Conservation (phyloP, 2,113 vertebrate genomes). For the Hiodon alosoides region DNA sequence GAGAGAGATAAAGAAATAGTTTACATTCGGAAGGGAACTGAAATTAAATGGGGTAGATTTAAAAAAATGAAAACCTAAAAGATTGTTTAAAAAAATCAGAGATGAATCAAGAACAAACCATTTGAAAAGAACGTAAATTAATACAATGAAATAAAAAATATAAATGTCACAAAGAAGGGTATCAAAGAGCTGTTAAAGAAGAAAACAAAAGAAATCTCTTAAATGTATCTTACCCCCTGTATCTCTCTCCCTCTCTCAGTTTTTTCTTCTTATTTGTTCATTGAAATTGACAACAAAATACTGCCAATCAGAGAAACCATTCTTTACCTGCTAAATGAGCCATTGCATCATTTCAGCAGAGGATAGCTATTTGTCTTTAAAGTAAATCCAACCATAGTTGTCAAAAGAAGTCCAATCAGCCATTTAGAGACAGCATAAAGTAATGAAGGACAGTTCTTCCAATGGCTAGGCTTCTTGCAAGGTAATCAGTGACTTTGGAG, state of each 20-base stretch:
- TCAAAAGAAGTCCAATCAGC: conserved; percentile 37
- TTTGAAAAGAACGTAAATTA: not conserved
- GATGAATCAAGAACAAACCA: not conserved
- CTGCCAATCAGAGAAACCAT: conserved; percentile 53
- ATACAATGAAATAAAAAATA: not conserved
- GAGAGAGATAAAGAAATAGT: conserved; percentile 39
- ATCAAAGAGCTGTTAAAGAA: not conserved
- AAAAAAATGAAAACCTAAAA: not conserved
- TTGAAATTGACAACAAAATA: conserved; percentile 32
- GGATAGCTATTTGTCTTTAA: conserved; percentile 42
- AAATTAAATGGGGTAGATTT: conserved; percentile 30
- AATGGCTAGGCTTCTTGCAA: conserved; percentile 37
- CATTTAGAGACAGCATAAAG: conserved; percentile 59
- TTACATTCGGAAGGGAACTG: conserved; percentile 26
- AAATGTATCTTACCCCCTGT: conserved; percentile 49
- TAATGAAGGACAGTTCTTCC: conserved; percentile 47
- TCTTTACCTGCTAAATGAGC: conserved; percentile 54
- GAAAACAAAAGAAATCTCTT: conserved; percentile 65
- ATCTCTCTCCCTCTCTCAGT: conserved; percentile 45
- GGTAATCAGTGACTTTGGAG: conserved; percentile 61
- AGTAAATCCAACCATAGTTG: conserved; percentile 47
- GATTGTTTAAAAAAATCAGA: not conserved
- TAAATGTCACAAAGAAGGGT: not conserved
- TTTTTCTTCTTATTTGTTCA: conserved; percentile 36
- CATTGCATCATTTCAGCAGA: conserved; percentile 33